Conservation (phyloP, 2,113 vertebrate species). For the Vimba vimba region DNA sequence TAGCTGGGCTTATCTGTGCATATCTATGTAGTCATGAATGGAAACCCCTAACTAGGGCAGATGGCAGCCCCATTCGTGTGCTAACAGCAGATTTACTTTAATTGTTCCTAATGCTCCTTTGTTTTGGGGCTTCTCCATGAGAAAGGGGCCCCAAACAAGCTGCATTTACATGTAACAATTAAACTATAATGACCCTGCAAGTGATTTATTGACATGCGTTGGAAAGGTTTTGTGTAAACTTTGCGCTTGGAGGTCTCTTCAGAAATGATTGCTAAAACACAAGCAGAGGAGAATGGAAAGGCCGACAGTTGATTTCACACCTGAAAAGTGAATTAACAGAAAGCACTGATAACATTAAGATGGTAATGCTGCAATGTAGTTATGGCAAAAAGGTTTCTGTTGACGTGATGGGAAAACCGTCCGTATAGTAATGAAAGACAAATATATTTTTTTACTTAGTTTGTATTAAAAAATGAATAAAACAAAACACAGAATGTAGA, state of each 20-base stretch:
- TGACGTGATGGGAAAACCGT: background rate
- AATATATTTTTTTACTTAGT: slow-evolving; percentile 46
- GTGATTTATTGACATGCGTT: slow-evolving; percentile 75
- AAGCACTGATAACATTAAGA: slow-evolving; percentile 50
- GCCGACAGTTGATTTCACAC: slow-evolving; percentile 13
- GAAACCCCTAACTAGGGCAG: slow-evolving; percentile 68
- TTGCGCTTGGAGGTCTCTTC: slow-evolving; percentile 58
- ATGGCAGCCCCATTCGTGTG: slow-evolving; percentile 78
- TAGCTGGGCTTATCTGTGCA: slow-evolving; percentile 60
- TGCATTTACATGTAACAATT: slow-evolving; percentile 81
- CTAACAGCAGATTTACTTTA: slow-evolving; percentile 72
- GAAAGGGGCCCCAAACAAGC: slow-evolving; percentile 68
- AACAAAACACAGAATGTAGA: slow-evolving; percentile 62
- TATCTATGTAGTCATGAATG: slow-evolving; percentile 62
- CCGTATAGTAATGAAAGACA: background rate
- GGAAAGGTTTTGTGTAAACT: slow-evolving; percentile 75
- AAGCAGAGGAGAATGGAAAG: slow-evolving; percentile 3
- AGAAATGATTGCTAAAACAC: slow-evolving; percentile 60
- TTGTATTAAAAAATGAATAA: slow-evolving; percentile 55
- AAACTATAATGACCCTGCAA: slow-evolving; percentile 77
- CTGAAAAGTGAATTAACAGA: slow-evolving; percentile 14
- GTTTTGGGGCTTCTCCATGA: slow-evolving; percentile 67
- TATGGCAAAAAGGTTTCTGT: background rate
- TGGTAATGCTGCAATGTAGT: background rate
- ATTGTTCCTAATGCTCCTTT: slow-evolving; percentile 73